Conservation (phyloP, 2,113 vertebrate genomes). For the Mesembrinibis cayennensis region DNA sequence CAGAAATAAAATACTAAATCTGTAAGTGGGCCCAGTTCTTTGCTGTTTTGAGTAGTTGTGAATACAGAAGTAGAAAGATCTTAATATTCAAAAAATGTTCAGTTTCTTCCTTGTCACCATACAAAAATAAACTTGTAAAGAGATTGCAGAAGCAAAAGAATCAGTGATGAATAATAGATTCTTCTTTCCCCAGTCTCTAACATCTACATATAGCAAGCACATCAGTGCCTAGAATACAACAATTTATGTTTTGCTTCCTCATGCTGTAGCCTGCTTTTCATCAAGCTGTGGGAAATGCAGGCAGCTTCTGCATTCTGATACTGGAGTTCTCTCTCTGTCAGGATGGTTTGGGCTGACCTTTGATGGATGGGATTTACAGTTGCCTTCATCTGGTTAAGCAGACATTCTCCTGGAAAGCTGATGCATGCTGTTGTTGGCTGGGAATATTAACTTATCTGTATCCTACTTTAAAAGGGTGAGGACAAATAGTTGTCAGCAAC, state of each 20-base stretch:
- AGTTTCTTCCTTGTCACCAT: background rate
- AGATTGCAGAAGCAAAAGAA: constrained; percentile 1
- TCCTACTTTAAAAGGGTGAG: background rate
- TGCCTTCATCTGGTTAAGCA: background rate
- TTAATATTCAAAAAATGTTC: background rate
- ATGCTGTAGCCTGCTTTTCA: background rate
- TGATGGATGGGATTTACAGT: background rate
- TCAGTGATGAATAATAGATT: constrained; percentile 43
- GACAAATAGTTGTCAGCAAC: background rate
- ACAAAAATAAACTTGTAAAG: background rate
- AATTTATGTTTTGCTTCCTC: background rate
- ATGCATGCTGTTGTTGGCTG: background rate
- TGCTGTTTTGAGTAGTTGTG: background rate
- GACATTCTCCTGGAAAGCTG: background rate
- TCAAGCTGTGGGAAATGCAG: background rate
- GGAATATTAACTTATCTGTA: background rate
- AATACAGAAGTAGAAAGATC: background rate
- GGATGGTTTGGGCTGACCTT: background rate
- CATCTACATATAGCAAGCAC: background rate
- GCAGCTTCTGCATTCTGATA: background rate
- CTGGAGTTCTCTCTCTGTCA: background rate
- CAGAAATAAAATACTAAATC: background rate
- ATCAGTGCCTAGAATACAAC: background rate
- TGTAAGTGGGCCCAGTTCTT: background rate
- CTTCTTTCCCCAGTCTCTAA: background rate